Conservation (phyloP, 64 coral and sea anemone species). For the Montipora capricornis region DNA sequence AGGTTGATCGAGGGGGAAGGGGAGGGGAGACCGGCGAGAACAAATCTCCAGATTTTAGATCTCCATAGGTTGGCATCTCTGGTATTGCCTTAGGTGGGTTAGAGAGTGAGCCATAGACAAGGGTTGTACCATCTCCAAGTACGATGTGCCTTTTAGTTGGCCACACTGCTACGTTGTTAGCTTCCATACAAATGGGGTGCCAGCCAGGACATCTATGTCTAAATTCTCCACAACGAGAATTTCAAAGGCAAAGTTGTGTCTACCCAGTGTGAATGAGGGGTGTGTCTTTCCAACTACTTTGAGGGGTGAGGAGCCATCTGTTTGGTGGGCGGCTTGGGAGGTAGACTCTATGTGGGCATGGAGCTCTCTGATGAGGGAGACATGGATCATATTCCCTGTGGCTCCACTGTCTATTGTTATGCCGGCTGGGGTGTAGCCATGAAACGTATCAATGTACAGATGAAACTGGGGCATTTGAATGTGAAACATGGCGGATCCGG, state of each 20-base stretch:
- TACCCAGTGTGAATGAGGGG: background rate
- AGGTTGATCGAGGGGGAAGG: too few relatives aligned
- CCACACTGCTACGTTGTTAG: slow-evolving; percentile 15
- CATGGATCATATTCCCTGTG: slow-evolving; percentile 41
- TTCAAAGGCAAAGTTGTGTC: background rate
- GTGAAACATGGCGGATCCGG: background rate
- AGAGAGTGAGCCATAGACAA: background rate
- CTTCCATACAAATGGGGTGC: slow-evolving; percentile 49
- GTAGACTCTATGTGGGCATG: slow-evolving; percentile 20
- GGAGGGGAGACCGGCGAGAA: too few relatives aligned
- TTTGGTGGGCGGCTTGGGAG: slow-evolving; percentile 49
- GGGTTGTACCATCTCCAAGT: background rate
- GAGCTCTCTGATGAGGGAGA: slow-evolving; percentile 2
- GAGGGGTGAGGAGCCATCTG: slow-evolving; percentile 43
- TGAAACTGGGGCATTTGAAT: slow-evolving; percentile 50
- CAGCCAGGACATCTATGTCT: slow-evolving; percentile 22
- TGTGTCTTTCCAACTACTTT: slow-evolving; percentile 11
- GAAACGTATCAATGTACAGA: slow-evolving; percentile 43
- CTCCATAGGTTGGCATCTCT: too few relatives aligned
- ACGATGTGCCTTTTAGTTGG: slow-evolving; percentile 8
- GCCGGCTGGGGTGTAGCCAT: background rate
- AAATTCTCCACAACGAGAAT: slow-evolving; percentile 38
- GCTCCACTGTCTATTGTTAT: slow-evolving; percentile 59
- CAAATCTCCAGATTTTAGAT: too few relatives aligned
- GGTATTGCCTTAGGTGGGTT: background rate